Percentiles rank a stretch among this genome's conserved stretches.
Evolutionary conservation across 1,140 invertebrate genomes (phyloP).

Genomic region (Paraescarpia echinospica): DNA sequence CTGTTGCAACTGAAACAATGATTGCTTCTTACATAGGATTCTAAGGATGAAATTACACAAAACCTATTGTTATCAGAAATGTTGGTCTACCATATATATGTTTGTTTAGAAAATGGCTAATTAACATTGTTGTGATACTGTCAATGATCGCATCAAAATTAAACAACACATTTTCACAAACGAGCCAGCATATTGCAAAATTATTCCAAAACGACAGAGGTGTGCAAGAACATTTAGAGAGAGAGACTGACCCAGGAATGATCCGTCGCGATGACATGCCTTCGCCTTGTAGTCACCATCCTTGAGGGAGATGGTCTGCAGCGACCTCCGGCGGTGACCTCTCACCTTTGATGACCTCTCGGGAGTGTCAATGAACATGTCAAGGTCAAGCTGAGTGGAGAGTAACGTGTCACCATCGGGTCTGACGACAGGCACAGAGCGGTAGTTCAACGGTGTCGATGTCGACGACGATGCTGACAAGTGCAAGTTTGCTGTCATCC

Average conservation of each 20-base stretch:
- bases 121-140: too few species aligned
- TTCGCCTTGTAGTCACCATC: constrained; percentile 47
- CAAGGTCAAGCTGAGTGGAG: background rate
- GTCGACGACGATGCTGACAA: background rate
- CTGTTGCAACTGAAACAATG: too few species aligned
- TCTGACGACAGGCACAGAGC: background rate
- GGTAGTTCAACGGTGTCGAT: background rate
- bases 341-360: constrained; percentile 11
- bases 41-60: too few species aligned
- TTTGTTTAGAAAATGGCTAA: too few species aligned
- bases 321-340: constrained; percentile 4
- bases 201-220: too few species aligned
- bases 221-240: background rate
- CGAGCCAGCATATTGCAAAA: too few species aligned
- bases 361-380: background rate
- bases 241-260: constrained; percentile 38
- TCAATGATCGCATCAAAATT: too few species aligned
- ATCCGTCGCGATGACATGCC: constrained; percentile 46
- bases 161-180: too few species aligned
- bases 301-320: constrained; percentile 6
- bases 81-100: background rate
- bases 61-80: background rate
- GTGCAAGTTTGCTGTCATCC: background rate
- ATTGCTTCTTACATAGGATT: too few species aligned
- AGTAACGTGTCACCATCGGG: background rate